Evolutionary conservation across 2,113 vertebrate species (phyloP), one percentile per base, ranked within the genome.

Genomic region (Trichomycterus rosablanca): DNA sequence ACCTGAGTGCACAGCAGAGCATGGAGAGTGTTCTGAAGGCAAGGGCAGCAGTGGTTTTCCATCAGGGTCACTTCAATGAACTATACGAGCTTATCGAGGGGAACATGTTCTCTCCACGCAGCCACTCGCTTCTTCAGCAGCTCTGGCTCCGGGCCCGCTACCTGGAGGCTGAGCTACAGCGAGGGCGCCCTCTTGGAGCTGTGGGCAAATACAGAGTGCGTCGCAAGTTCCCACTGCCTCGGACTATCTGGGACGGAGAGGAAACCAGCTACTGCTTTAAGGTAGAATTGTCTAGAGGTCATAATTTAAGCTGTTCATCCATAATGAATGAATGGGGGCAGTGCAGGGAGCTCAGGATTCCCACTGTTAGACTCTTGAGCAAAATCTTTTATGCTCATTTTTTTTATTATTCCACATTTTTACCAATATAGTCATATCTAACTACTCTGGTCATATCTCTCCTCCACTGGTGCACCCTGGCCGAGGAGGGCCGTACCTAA

Each of bases 221-320:
- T 15, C 77, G 81, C 34, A 86, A 83, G 63, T 87, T 84, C 60
- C 83, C 86, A 4, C 63, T 85, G 11, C 85, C 85, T 4, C 52
- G 75, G 19, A 83, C 81, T 50, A 87, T 88, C 72, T 87, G 86
- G 83, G 83, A 87, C 4, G 81, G 83, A 73, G 84, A 87, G 32
- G 83, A 84, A 67, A 85, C 78, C 42, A 85, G 82, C 67, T 87
- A 84, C 70, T 88, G 83, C 66, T 86, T 85, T 52, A 87, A 86
- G 80, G 84, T 20, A 30, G n/a, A n/a, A n/a, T n/a, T n/a, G n/a
- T n/a, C n/a, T n/a, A n/a, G n/a, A n/a, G n/a, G n/a, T n/a, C n/a
- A n/a, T n/a, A n/a, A n/a, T n/a, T n/a, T n/a, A n/a, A n/a, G n/a
- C n/a, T n/a, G n/a, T n/a, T n/a, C n/a, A n/a, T n/a, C n/a, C n/a